A percentile compares a stretch with the other conserved stretches of the same genome.
phyloP scores from a whole-genome alignment of 2,113 vertebrate species.

The Cyphomyrus plagiostoma region DNA sequence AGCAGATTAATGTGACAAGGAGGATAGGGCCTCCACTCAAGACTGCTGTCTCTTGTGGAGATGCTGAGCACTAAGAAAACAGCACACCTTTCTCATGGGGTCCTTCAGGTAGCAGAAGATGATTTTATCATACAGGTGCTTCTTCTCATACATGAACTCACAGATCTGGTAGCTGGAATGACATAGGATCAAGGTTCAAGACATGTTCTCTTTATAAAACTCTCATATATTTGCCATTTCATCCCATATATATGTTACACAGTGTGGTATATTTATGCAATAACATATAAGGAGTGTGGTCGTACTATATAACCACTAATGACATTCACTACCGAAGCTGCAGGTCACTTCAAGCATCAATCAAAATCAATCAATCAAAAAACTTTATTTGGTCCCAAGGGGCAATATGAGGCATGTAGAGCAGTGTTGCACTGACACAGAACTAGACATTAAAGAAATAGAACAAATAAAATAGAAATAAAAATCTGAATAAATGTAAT shows the following conservation, averaged over 20 bases:
- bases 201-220: neutral
- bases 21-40: neutral
- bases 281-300: too few species aligned
- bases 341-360: too few species aligned
- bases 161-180: conserved; percentile 85
- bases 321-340: too few species aligned
- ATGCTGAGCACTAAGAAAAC: neutral
- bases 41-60: neutral
- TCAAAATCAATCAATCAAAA: too few species aligned
- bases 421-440: too few species aligned
- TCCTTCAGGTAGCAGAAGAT: conserved; percentile 88
- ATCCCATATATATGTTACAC: neutral
- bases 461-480: too few species aligned
- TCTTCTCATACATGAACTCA: conserved; percentile 92
- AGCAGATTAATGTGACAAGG: neutral
- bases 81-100: conserved; percentile 76
- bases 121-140: conserved; percentile 81
- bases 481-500: too few species aligned
- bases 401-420: too few species aligned
- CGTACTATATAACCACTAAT: too few species aligned
- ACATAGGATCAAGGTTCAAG: neutral
- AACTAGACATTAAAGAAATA: too few species aligned
- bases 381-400: too few species aligned
- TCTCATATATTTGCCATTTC: neutral
- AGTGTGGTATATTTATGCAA: neutral